Base-by-base conservation (phyloP, 2,113 vertebrate species). In the Pollachius pollachius region DNA sequence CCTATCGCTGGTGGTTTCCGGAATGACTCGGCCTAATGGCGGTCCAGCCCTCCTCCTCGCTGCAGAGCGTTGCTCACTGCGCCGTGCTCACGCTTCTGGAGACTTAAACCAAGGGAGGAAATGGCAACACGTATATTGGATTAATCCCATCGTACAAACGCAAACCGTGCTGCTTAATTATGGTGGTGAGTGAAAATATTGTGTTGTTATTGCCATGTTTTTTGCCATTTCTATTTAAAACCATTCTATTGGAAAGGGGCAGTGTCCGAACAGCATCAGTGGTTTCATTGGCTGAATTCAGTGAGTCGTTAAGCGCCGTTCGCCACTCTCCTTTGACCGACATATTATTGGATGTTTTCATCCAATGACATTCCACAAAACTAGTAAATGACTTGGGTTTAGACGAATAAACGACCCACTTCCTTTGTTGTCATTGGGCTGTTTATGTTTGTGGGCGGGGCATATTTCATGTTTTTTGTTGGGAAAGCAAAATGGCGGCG, bases 401-500 rank as follows among this genome's bases (percentile, higher is more conserved):
- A 0, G 67, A 60, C 85, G 82, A 88, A 89, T 90, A 5, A 72
- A 16, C 16, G 15, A 3, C 15, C 23, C 52, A 6, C 11, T 0
- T 1, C 21, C 11, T 2, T 58, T 1, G 7, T 27, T 19, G 34
- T 69, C 74, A 88, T 89, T 54, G 15, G 41, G 12, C 41, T 48
- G 41, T 12, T 13, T 48, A 9, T 48, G 0, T 37, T 62, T 68
- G 57, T 83, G 83, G 88, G 91, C 81, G 76, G 85, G 75, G 17
- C 17, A 0, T 67, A 0, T 63, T 67, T 48, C 12, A 13, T 65
- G 81, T 89, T 84, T 89, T 84, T 88, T 90, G 91, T 93, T 89
- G 89, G 89, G 91, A 88, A 85, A 89, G 88, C 91, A 94, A 95
- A 94, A 96, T 96, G 95, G 95, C 94, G 94, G 92, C 88, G 83